Conservation (phyloP, 2,797 vertebrate genomes). For the Sebastes trivittatus region DNA sequence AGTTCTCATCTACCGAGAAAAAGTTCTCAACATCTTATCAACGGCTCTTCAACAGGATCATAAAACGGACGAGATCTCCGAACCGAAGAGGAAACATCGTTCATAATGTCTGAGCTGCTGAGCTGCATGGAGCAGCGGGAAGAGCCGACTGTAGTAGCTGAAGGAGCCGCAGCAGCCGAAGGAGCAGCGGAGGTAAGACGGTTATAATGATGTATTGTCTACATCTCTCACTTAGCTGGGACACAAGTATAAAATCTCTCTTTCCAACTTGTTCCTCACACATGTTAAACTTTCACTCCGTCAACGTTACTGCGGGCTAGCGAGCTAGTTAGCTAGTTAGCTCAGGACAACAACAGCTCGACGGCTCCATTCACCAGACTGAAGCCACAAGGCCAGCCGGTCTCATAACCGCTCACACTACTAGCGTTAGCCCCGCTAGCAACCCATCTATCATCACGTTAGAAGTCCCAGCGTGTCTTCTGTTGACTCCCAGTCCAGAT, state of each 20-base stretch:
- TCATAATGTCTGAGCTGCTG: slow-evolving; percentile 79
- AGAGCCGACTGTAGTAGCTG: slow-evolving; percentile 73
- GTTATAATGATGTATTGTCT: slow-evolving; percentile 25
- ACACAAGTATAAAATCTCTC: accelerated
- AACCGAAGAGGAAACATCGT: slow-evolving; percentile 5
- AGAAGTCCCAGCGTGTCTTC: background rate
- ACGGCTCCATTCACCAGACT: background rate
- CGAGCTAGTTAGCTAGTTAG: slow-evolving; percentile 50
- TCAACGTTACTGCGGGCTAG: background rate
- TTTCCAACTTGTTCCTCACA: accelerated
- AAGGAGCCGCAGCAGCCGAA: slow-evolving; percentile 74
- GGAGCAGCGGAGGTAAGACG: slow-evolving; percentile 76
- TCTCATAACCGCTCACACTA: background rate
- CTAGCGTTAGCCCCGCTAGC: slow-evolving; percentile 29
- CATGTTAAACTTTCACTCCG: slow-evolving; percentile 26
- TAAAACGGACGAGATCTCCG: background rate
- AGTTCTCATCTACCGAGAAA: background rate
- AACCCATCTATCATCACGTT: background rate
- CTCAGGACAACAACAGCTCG: slow-evolving; percentile 31
- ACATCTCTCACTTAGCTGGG: background rate
- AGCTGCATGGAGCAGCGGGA: slow-evolving; percentile 80
- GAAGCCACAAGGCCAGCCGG: slow-evolving; percentile 44
- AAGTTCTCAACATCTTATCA: slow-evolving; percentile 22
- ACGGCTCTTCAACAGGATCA: background rate
- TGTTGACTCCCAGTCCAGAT: background rate